Evolutionary conservation across 2,888 invertebrate species (phyloP), one percentile per base, ranked within the genome.

Genomic region (Hydraecia micacea): DNA sequence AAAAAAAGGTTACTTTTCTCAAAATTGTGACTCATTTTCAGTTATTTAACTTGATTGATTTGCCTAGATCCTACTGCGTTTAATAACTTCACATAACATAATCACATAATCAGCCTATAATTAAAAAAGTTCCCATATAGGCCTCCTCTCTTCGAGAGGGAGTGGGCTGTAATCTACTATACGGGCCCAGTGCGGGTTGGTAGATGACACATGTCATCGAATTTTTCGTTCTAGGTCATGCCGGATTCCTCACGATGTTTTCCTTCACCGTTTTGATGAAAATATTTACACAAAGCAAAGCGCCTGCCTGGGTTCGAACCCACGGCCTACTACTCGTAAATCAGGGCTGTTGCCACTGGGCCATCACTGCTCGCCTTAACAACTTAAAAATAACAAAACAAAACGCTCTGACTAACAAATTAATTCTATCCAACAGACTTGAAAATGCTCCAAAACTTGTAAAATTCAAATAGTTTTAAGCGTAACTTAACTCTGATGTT

Each of bases 381-480:
- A 52, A 46, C 18, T 13, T 46, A 28, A 60, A 39, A 36, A 52
- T 62, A 36, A 36, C 13, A 5, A 49, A 63, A 63, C 8, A 58
- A n/a, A n/a, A 55, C 1, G 4, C 25, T 21, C 18, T 21, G 42
- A 39, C 13, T 18, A 32, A 21, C 21, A 42, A 69, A 70, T 42
- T 15, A 49, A 49, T 42, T 68, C 7, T 36, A 36, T 15, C 15
- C 3, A 46, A 58, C 28, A 66, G 21, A 82, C 70, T 66, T 52
- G 5, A 55, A 70, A 62, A 60, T 36, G 25, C 15, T 49, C 1
- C 25, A 4, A 73, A 58, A 66, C n/a, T 75, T 70, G 4, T 13
- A 13, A 32, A 71, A 6, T 80, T 70, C 15, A n/a, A 74, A 71
- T 52, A 46, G 52, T 68, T 85, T n/a, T 58, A 46, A 32, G n/a